Base-by-base conservation (phyloP, 2,113 vertebrate genomes). In the Nyctereutes procyonoides region DNA sequence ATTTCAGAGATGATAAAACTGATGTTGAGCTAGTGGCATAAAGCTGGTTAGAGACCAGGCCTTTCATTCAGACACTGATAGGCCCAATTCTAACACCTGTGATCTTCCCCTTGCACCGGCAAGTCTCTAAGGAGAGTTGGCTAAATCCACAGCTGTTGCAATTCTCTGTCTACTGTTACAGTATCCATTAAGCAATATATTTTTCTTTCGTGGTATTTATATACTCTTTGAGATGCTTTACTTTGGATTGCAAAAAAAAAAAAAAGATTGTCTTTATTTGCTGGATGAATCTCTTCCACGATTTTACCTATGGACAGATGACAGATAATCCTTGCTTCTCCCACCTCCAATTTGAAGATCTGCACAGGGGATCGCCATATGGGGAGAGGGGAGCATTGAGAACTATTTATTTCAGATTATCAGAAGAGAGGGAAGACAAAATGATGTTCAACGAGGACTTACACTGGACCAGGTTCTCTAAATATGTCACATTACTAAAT, bases 1-100 rank as follows among this genome's bases (percentile, higher is more conserved):
- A 88, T 69, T 95, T 62, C 69, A 87, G 15, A 87, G 91, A 32
- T 67, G 81, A 87, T 14, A 71, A 94, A 96, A 79, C 26, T 55
- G 63, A 85, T 77, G 28, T 12, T 58, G n/a, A 79, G 17, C 26
- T 92, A 53, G 10, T n/a, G 38, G 22, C 28, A 56, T 7, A 62
- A 73, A 80, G 32, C 1, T 89, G 58, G 15, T 67, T 79, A 87
- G 53, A 53, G 73, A 28, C 9, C 1, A 14, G 43, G 35, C 17
- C 86, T 88, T 43, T 92, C 81, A 82, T 85, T 85, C 32, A 95
- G 51, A 92, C 1, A 30, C 3, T 30, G 20, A 60, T 7, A 60
- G 5, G 32, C 58, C 71, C 43, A 67, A 0, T 69, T 80, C 53
- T 7, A 96, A 86, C 13, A 94, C n/a, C 22, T 62, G 14, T 28